Evolutionary conservation across 2,797 vertebrate genomes (phyloP).

Genomic region (Manis pentadactyla): DNA sequence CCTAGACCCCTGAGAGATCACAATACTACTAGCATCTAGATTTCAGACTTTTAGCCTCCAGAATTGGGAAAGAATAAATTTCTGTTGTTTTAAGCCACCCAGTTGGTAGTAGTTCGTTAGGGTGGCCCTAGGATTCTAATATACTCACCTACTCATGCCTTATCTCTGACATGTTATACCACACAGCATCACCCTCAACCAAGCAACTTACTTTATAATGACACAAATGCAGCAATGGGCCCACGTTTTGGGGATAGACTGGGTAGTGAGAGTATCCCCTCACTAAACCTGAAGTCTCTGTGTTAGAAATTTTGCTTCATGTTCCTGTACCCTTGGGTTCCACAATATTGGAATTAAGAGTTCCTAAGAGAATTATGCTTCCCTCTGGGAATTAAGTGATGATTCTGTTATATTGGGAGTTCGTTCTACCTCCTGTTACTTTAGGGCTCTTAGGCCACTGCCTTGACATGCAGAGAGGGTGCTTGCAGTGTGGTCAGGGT

Average conservation of each 20-base stretch:
- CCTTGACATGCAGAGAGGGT: background rate
- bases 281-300: background rate
- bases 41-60: background rate
- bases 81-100: background rate
- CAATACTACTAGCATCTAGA: background rate
- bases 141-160: background rate
- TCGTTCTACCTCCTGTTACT: background rate
- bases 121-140: background rate
- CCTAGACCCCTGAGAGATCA: background rate
- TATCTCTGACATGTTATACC: background rate
- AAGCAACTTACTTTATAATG: background rate
- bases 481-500: background rate
- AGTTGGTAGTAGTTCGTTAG: background rate
- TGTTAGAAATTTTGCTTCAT: background rate
- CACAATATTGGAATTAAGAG: background rate
- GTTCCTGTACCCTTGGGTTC: background rate
- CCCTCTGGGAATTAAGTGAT: background rate
- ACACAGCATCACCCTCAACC: background rate
- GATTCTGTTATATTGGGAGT: background rate
- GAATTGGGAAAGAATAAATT: background rate
- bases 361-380: background rate
- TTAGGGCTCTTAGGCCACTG: background rate
- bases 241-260: background rate
- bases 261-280: background rate
- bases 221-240: background rate